Percentiles rank a stretch among this genome's conserved stretches.
Conservation (phyloP, 2,797 vertebrate species). For the Anguilla anguilla region DNA sequence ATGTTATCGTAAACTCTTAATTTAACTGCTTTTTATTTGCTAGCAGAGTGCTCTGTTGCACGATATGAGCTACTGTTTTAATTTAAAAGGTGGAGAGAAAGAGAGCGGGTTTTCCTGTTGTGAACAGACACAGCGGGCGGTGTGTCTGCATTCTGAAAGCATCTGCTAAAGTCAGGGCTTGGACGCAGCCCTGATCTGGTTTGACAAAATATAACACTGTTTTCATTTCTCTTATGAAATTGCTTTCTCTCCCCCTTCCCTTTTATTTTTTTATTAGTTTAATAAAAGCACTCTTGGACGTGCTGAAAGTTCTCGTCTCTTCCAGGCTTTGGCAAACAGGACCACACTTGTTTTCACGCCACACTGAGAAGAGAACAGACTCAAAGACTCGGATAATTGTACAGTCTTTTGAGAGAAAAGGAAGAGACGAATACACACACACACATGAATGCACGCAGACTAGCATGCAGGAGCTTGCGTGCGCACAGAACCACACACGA, state of each 20-base stretch:
- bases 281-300: conserved; percentile 61
- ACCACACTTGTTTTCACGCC: conserved; percentile 54
- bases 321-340: conserved; percentile 54
- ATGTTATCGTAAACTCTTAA: conserved; percentile 43
- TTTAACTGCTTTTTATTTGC: conserved; percentile 33
- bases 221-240: conserved; percentile 26
- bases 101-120: conserved; percentile 52
- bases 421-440: not conserved
- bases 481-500: not conserved
- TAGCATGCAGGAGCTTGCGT: not conserved
- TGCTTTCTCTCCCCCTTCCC: not conserved
- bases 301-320: conserved; percentile 50
- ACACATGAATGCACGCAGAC: not conserved
- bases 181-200: conserved; percentile 22
- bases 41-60: conserved; percentile 29
- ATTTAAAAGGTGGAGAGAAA: conserved; percentile 54
- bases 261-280: conserved; percentile 63
- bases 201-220: conserved; percentile 29
- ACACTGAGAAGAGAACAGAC: conserved; percentile 54
- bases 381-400: conserved; percentile 55
- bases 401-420: conserved; percentile 49
- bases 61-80: conserved; percentile 65
- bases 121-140: conserved; percentile 60
- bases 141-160: conserved; percentile 57
- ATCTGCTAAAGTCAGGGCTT: conserved; percentile 32